These are phyloP conservation scores for Campoletis raptor DNA, from an alignment of 2,888 invertebrate species.

Conservation along the genomic window DNA sequence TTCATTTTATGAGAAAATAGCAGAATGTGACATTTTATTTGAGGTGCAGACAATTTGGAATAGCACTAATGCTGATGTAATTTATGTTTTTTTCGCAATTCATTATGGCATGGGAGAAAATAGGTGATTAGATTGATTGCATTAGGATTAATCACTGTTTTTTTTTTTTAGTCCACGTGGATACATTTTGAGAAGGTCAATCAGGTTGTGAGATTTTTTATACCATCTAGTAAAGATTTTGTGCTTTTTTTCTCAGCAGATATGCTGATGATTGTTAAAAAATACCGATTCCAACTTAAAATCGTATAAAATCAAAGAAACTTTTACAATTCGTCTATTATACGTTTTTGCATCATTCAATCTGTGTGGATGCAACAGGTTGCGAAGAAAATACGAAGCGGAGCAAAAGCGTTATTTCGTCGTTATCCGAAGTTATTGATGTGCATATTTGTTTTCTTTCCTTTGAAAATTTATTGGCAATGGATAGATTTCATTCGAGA, in stretches of 20 bases:
- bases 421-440: background rate
- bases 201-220: background rate
- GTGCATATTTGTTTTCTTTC: conserved; percentile 20
- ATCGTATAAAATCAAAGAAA: background rate
- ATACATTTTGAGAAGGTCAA: no score
- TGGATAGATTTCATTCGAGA: background rate
- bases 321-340: background rate
- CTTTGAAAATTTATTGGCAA: background rate
- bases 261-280: background rate
- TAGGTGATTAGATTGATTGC: no score
- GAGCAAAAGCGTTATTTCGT: conserved; percentile 8
- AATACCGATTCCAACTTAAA: background rate
- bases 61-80: no score
- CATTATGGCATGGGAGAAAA: background rate
- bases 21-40: no score
- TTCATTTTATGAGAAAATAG: no score
- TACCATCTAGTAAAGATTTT: background rate
- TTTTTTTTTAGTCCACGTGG: no score
- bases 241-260: background rate
- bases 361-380: conserved; percentile 27
- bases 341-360: background rate
- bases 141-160: background rate
- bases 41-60: no score
- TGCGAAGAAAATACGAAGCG: background rate
- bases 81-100: background rate